A percentile compares a stretch with the other conserved stretches of the same genome.
phyloP scores from a whole-genome alignment of 37 sponge, comb jelly and placozoan genomes.

The Axinella damicornis region DNA sequence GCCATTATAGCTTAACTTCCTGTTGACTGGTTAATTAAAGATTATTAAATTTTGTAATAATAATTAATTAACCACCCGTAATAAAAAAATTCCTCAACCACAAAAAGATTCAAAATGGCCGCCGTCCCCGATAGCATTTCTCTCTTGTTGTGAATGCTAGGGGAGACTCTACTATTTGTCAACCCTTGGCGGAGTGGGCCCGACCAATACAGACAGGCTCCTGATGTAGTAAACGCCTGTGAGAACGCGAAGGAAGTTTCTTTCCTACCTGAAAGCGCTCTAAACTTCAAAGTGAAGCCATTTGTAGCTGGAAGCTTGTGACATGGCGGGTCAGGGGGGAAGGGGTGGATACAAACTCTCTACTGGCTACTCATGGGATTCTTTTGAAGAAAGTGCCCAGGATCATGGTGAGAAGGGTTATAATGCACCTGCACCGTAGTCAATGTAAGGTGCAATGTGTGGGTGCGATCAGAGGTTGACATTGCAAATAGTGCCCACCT shows the following conservation, averaged over 20 bases:
- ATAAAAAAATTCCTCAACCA: background rate
- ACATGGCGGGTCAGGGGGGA: constrained; percentile 62
- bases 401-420: constrained; percentile 46
- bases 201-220: background rate
- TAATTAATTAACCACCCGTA: background rate
- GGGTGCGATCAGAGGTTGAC: too few species aligned
- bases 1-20: too few species aligned
- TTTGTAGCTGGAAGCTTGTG: too few species aligned
- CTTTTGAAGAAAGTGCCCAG: constrained; percentile 40
- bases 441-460: too few species aligned
- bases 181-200: background rate
- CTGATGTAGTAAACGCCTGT: constrained; percentile 11
- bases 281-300: too few species aligned
- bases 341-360: constrained; percentile 5
- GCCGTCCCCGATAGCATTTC: background rate
- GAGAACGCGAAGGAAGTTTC: background rate
- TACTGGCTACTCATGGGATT: constrained; percentile 30
- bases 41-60: background rate
- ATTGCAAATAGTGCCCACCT: too few species aligned
- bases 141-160: background rate
- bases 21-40: background rate
- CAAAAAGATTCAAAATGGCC: background rate
- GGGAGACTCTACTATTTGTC: background rate
- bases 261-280: constrained; percentile 13
- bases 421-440: too few species aligned